phyloP scores from a whole-genome alignment of 2,797 vertebrate species.

The Cynodonichthys magdalenae region DNA sequence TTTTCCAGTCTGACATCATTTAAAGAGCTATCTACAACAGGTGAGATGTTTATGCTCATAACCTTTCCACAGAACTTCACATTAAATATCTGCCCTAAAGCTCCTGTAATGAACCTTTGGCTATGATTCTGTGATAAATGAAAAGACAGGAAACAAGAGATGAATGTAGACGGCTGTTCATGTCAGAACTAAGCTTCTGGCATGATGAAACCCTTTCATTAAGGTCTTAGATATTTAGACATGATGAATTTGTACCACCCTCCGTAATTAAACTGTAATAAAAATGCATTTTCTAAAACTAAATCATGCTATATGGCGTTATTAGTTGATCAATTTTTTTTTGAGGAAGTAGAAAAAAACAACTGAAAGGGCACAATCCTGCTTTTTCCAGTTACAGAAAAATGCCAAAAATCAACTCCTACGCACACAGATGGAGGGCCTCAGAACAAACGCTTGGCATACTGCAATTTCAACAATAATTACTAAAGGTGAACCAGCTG shows the following conservation, averaged over 20 bases:
- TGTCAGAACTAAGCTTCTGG: slow-evolving; percentile 35
- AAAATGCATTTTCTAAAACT: slow-evolving; percentile 22
- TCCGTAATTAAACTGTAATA: slow-evolving; percentile 22
- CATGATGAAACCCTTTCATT: slow-evolving; percentile 31
- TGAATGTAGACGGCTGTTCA: slow-evolving; percentile 22
- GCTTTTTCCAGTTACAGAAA: slow-evolving; percentile 53
- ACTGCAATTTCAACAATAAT: slow-evolving; percentile 60
- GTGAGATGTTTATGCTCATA: too few relatives aligned
- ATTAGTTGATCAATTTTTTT: slow-evolving; percentile 19
- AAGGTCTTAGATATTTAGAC: slow-evolving; percentile 12
- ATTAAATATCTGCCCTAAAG: neutral
- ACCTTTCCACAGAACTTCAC: too few relatives aligned
- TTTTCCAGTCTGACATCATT: too few relatives aligned
- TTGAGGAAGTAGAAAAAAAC: slow-evolving; percentile 33
- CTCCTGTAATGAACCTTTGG: slow-evolving; percentile 19
- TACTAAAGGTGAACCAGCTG: slow-evolving; percentile 68
- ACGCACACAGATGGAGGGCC: slow-evolving; percentile 47
- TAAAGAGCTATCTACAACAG: too few relatives aligned
- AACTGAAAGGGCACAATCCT: slow-evolving; percentile 28
- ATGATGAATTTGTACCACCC: slow-evolving; percentile 29
- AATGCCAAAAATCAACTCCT: slow-evolving; percentile 59
- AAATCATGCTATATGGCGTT: slow-evolving; percentile 10
- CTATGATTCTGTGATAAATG: slow-evolving; percentile 46
- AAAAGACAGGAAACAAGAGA: slow-evolving; percentile 27
- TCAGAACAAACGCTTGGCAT: slow-evolving; percentile 54